Conservation (phyloP, 2,888 invertebrate genomes). For the Yponomeuta plumbellus region DNA sequence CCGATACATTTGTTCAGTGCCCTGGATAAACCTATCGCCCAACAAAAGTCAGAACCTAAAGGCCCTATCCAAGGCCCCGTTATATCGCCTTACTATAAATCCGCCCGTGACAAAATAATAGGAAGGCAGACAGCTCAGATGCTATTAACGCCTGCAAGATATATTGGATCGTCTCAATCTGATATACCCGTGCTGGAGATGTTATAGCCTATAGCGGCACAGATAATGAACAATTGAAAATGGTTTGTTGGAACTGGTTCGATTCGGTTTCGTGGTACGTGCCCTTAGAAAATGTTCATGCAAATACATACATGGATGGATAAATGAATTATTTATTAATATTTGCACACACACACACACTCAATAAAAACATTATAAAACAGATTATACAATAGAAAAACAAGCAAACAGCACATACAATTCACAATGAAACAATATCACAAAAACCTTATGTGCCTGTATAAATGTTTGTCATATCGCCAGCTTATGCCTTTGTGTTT, state of each 20-base stretch:
- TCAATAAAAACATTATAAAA: too few species aligned
- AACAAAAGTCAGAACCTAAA: slow-evolving; percentile 28
- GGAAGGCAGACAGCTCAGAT: slow-evolving; percentile 60
- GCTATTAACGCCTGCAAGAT: slow-evolving; percentile 74
- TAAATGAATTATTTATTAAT: too few species aligned
- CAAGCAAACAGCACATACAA: too few species aligned
- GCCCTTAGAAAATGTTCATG: not conserved
- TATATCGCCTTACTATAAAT: slow-evolving; percentile 68
- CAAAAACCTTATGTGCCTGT: too few species aligned
- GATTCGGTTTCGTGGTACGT: not conserved
- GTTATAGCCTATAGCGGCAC: not conserved
- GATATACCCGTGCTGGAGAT: slow-evolving; percentile 55
- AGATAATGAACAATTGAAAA: slow-evolving; percentile 12
- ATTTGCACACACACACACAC: too few species aligned
- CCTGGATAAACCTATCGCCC: slow-evolving; percentile 2
- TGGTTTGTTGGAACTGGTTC: not conserved
- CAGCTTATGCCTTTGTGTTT: too few species aligned
- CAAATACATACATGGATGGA: not conserved
- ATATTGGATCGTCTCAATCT: slow-evolving; percentile 70
- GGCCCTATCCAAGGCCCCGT: slow-evolving; percentile 53
- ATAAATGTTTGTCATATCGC: too few species aligned
- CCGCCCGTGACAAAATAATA: slow-evolving; percentile 75
- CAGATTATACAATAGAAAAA: too few species aligned
- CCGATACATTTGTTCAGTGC: not conserved
- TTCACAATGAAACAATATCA: too few species aligned